These are phyloP conservation scores for Nerophis lumbriciformis DNA, from an alignment of 2,113 vertebrate genomes.

Conservation along the genomic window DNA sequence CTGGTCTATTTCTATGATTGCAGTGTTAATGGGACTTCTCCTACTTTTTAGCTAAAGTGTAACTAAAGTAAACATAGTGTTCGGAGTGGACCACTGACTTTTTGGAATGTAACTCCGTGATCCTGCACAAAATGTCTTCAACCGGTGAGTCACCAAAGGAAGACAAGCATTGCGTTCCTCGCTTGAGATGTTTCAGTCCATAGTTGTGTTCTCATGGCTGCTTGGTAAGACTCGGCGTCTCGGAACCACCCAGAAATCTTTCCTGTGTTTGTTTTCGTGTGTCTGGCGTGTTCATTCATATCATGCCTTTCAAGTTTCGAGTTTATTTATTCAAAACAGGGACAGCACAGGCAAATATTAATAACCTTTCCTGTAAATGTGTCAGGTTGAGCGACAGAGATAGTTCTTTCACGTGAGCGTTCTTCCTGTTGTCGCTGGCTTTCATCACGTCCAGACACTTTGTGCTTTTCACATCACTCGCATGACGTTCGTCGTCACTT, in stretches of 20 bases:
- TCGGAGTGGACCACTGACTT: too few relatives aligned
- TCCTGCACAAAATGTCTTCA: conserved; percentile 13
- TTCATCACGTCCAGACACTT: conserved; percentile 35
- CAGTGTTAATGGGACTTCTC: too few relatives aligned
- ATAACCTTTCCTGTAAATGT: too few relatives aligned
- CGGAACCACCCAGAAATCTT: conserved; percentile 22
- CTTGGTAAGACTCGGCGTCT: neutral
- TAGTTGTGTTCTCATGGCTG: neutral
- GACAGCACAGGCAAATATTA: too few relatives aligned
- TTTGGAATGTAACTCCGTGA: neutral
- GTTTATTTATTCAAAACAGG: too few relatives aligned
- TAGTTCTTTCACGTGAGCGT: neutral
- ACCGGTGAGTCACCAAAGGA: conserved; percentile 31
- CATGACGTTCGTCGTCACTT: neutral
- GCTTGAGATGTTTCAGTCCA: neutral
- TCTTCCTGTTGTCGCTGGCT: conserved; percentile 50
- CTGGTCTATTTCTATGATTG: too few relatives aligned
- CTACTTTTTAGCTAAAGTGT: neutral
- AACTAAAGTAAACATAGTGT: too few relatives aligned
- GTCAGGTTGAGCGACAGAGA: too few relatives aligned
- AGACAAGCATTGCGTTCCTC: neutral
- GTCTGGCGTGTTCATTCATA: conserved; percentile 32
- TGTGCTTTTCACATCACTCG: neutral
- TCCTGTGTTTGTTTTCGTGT: conserved; percentile 56
- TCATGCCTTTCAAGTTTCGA: neutral